Evolutionary conservation across 2,113 vertebrate genomes (phyloP).

Genomic region (Boleophthalmus pectinirostris): DNA sequence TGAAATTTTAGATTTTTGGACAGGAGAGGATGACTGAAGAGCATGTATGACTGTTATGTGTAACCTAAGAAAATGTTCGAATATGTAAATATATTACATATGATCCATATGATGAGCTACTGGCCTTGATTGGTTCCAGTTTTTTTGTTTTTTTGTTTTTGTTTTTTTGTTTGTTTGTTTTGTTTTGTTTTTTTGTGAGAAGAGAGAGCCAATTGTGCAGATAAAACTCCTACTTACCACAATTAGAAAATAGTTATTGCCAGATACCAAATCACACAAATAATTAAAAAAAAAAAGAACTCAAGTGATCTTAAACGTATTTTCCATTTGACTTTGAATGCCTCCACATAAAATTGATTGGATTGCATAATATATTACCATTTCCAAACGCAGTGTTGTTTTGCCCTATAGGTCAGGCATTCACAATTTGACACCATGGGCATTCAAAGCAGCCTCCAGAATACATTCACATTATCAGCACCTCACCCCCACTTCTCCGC

Average conservation of each 20-base stretch:
- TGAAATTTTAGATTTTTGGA: no score
- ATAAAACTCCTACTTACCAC: not conserved
- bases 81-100: no score
- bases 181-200: not conserved
- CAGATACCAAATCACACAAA: not conserved
- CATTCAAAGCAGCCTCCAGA: constrained; percentile 2
- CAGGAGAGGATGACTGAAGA: no score
- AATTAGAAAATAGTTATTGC: not conserved
- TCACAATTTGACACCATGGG: not conserved
- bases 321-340: not conserved
- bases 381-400: not conserved
- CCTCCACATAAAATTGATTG: not conserved
- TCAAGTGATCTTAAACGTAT: not conserved
- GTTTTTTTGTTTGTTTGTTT: no score
- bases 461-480: constrained; percentile 1
- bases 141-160: no score
- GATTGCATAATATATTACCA: constrained; percentile 1
- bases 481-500: not conserved
- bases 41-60: no score
- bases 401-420: constrained; percentile 7
- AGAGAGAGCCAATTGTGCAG: no score
- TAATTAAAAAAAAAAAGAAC: not conserved
- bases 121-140: not conserved
- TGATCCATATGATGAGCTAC: no score
- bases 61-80: not conserved